phyloP scores from a whole-genome alignment of 2,888 invertebrate species.

The Chymomyza amoena region DNA sequence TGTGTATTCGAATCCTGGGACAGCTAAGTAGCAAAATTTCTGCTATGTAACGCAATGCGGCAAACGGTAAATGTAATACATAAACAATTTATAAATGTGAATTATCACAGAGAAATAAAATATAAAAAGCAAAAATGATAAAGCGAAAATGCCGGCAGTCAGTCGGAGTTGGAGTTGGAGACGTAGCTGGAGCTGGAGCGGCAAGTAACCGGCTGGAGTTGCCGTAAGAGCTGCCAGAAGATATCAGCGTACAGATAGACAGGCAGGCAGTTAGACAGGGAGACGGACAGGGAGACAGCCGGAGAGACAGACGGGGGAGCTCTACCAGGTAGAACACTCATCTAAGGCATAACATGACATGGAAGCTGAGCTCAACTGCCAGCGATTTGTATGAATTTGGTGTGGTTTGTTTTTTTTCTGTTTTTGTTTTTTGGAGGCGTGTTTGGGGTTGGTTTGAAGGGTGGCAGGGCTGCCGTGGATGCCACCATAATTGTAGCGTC shows the following conservation, averaged over 20 bases:
- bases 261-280: neutral
- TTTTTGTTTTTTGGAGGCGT: slow-evolving; percentile 2
- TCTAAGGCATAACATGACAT: slow-evolving; percentile 34
- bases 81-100: slow-evolving; percentile 67
- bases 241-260: slow-evolving; percentile 6
- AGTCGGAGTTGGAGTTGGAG: slow-evolving; percentile 3
- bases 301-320: neutral
- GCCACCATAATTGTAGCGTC: slow-evolving; percentile 52
- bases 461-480: slow-evolving; percentile 35
- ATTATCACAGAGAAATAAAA: slow-evolving; percentile 46
- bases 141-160: slow-evolving; percentile 33
- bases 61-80: slow-evolving; percentile 49
- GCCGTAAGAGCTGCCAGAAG: slow-evolving; percentile 4
- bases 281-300: neutral
- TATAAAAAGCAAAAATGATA: slow-evolving; percentile 56
- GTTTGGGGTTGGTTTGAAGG: neutral
- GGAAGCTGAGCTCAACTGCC: slow-evolving; percentile 23
- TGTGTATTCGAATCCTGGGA: neutral
- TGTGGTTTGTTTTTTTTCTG: neutral
- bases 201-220: neutral
- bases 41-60: slow-evolving; percentile 37
- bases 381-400: slow-evolving; percentile 64
- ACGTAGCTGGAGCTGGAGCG: slow-evolving; percentile 1
- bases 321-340: slow-evolving; percentile 39
- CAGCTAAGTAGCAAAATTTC: slow-evolving; percentile 22